Evolutionary conservation across 2,888 invertebrate genomes (phyloP).

Genomic region (Chrysolina haemoptera): DNA sequence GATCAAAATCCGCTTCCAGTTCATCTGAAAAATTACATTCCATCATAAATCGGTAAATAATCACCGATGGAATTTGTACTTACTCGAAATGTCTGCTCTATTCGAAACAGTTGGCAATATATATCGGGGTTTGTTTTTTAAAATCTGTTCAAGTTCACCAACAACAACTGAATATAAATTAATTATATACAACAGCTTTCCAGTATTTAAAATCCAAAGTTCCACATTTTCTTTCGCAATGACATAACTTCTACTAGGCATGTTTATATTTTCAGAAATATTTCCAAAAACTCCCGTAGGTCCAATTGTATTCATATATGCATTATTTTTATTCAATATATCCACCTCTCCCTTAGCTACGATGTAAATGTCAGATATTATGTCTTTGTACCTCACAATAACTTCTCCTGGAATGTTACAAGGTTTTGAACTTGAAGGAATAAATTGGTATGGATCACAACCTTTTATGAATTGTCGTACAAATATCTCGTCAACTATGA

Average conservation of each 20-base stretch:
- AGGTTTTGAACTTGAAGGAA: neutral
- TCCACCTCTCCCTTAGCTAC: constrained; percentile 43
- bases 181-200: constrained; percentile 34
- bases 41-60: neutral
- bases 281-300: constrained; percentile 44
- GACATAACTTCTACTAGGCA: constrained; percentile 27
- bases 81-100: constrained; percentile 1
- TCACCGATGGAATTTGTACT: neutral
- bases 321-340: constrained; percentile 34
- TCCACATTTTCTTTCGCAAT: constrained; percentile 44
- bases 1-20: constrained; percentile 36
- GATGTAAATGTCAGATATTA: constrained; percentile 43
- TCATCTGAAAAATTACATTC: constrained; percentile 14
- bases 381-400: constrained; percentile 42
- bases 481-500: constrained; percentile 36
- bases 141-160: constrained; percentile 28
- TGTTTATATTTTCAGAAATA: constrained; percentile 28
- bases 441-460: constrained; percentile 10
- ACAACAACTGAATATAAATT: constrained; percentile 34
- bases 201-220: constrained; percentile 37
- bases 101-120: constrained; percentile 17
- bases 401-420: constrained; percentile 36
- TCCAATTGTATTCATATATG: constrained; percentile 33
- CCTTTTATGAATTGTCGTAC: constrained; percentile 42
- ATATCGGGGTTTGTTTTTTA: constrained; percentile 29